Percentiles rank a stretch among this genome's conserved stretches.
These are phyloP conservation scores for Eupeodes luniger DNA, from an alignment of 2,888 invertebrate species.

Conservation along the genomic window DNA sequence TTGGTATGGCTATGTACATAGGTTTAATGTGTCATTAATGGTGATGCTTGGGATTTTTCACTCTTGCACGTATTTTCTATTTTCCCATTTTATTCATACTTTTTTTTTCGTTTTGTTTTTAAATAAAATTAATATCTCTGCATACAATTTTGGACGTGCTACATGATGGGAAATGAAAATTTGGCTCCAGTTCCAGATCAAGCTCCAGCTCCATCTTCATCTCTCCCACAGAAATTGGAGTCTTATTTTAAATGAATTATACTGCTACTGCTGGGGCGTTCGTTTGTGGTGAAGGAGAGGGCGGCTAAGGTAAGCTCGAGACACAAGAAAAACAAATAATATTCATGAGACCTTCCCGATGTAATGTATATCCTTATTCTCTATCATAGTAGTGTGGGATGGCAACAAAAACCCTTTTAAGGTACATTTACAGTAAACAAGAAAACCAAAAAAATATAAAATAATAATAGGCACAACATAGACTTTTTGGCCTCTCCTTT, in stretches of 20 bases:
- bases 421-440: constrained; percentile 1
- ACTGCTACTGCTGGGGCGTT: neutral
- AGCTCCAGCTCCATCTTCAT: too few species aligned
- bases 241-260: constrained; percentile 40
- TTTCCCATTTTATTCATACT: constrained; percentile 12
- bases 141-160: constrained; percentile 15
- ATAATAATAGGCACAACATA: neutral
- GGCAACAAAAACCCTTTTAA: constrained; percentile 29
- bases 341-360: constrained; percentile 4
- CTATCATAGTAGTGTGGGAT: neutral
- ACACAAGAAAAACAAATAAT: constrained; percentile 8
- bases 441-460: neutral
- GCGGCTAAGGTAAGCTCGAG: neutral
- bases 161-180: constrained; percentile 9
- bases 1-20: neutral
- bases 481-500: constrained; percentile 32
- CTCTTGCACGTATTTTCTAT: constrained; percentile 24
- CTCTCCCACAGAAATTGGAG: neutral
- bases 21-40: constrained; percentile 48
- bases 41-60: constrained; percentile 39
- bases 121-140: constrained; percentile 41
- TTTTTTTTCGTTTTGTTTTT: neutral
- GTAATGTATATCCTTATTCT: neutral
- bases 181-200: neutral
- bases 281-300: too few species aligned